Percentiles rank a stretch among this genome's conserved stretches.
Conservation (phyloP, 2,113 vertebrate species). For the Xiphorhynchus elegans region DNA sequence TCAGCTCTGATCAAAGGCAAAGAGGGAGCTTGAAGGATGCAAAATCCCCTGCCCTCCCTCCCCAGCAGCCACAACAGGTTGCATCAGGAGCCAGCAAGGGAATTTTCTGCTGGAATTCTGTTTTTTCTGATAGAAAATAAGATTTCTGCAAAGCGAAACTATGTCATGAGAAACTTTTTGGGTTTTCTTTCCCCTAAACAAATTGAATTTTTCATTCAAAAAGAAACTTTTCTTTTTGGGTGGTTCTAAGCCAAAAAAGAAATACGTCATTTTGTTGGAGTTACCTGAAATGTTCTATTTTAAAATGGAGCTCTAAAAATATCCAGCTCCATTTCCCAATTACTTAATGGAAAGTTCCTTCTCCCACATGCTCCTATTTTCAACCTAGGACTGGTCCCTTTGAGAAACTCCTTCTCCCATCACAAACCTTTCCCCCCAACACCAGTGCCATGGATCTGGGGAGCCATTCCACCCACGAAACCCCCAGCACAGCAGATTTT, state of each 20-base stretch:
- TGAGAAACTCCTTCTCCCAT: background rate
- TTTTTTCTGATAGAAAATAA: background rate
- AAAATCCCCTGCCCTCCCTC: background rate
- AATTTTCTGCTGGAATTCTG: background rate
- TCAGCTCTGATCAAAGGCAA: background rate
- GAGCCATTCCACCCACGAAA: background rate
- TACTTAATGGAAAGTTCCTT: background rate
- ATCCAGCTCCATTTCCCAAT: background rate
- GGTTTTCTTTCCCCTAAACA: accelerated
- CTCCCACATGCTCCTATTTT: background rate
- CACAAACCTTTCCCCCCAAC: background rate
- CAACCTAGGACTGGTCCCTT: background rate
- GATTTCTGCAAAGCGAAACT: background rate
- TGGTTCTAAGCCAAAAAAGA: background rate
- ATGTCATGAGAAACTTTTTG: background rate
- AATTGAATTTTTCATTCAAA: background rate
- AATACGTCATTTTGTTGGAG: background rate
- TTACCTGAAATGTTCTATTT: background rate
- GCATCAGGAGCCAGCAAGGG: background rate
- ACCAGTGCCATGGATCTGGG: accelerated
- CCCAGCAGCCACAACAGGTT: background rate
- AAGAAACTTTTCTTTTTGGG: background rate
- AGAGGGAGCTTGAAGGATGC: background rate
- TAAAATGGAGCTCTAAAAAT: background rate
- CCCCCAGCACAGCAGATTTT: background rate